Evolutionary conservation across 2,888 invertebrate genomes (phyloP).

Genomic region (Zaprionus obscuricornis): DNA sequence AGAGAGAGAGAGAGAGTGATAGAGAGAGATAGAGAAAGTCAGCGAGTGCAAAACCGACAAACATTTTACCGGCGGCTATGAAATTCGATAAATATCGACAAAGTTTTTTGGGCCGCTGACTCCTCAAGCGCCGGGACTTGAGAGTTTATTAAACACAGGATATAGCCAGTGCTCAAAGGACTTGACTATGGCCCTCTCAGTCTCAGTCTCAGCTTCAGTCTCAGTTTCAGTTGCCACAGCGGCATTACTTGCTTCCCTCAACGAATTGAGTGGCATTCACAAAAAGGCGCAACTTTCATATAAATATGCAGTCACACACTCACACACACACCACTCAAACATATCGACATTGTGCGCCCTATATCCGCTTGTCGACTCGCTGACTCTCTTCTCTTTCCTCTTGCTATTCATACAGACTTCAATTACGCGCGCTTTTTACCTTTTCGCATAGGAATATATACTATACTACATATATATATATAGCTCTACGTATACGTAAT

Average conservation of each 20-base stretch:
- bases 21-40: too few species aligned
- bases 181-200: too few species aligned
- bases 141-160: slow-evolving; percentile 75
- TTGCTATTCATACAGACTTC: slow-evolving; percentile 44
- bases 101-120: slow-evolving; percentile 51
- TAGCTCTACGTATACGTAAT: slow-evolving; percentile 16
- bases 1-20: too few species aligned
- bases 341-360: slow-evolving; percentile 1
- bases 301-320: slow-evolving; percentile 59
- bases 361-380: neutral
- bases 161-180: slow-evolving; percentile 37
- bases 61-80: slow-evolving; percentile 75
- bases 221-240: neutral
- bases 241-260: neutral
- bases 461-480: too few species aligned
- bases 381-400: neutral
- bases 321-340: neutral
- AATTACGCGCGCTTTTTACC: slow-evolving; percentile 63
- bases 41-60: slow-evolving; percentile 55
- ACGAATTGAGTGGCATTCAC: slow-evolving; percentile 44
- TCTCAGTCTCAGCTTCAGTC: neutral
- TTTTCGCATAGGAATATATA: too few species aligned
- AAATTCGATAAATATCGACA: slow-evolving; percentile 79
- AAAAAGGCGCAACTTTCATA: slow-evolving; percentile 64
- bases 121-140: slow-evolving; percentile 16